These are phyloP conservation scores for Coreoperca whiteheadi DNA, from an alignment of 2,113 vertebrate genomes.

Conservation along the genomic window DNA sequence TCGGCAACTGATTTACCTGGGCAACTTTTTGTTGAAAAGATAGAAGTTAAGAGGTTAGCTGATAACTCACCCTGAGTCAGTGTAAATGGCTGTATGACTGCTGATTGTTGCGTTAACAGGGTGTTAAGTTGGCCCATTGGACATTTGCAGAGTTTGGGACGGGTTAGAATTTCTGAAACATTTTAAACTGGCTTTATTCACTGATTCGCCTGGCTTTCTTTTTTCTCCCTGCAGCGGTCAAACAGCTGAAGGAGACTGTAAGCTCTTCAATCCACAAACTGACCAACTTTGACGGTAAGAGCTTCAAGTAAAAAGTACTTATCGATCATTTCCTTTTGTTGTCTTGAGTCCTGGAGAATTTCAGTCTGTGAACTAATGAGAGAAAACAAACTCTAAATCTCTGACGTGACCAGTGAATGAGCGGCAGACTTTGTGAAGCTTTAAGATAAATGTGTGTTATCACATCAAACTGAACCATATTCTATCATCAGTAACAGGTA, in stretches of 20 bases:
- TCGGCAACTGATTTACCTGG: background rate
- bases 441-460: background rate
- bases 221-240: conserved; percentile 77
- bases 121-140: background rate
- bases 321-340: background rate
- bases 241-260: conserved; percentile 83
- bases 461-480: background rate
- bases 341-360: background rate
- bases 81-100: too few species aligned
- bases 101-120: background rate
- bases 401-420: background rate
- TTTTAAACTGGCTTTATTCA: background rate
- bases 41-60: background rate
- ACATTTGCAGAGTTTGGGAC: background rate
- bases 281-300: conserved; percentile 85
- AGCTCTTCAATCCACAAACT: conserved; percentile 85
- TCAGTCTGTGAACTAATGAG: background rate
- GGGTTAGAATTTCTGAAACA: background rate
- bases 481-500: background rate
- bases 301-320: background rate
- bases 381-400: background rate
- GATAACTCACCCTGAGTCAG: background rate
- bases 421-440: background rate
- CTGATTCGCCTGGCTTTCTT: conserved; percentile 2
- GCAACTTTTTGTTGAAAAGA: background rate